Conservation (phyloP, 2,888 invertebrate genomes). For the Pecten maximus region DNA sequence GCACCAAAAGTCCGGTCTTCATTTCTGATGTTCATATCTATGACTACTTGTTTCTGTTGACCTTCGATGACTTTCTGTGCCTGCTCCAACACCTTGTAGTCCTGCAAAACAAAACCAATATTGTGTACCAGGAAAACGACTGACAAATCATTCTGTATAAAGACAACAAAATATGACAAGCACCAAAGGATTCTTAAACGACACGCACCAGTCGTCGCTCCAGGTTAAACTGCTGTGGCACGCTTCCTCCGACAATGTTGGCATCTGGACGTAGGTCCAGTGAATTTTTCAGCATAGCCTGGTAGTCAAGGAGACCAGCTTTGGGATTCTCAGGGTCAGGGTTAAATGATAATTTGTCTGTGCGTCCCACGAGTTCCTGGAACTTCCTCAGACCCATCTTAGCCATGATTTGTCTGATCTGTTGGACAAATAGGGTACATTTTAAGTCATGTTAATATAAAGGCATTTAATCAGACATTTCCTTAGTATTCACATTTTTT, state of each 20-base stretch:
- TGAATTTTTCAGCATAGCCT: conserved; percentile 93
- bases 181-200: not conserved
- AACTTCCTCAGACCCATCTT: conserved; percentile 93
- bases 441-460: not conserved
- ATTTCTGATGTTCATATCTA: conserved; percentile 92
- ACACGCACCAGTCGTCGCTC: conserved; percentile 80
- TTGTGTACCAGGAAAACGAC: no score
- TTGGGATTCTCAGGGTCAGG: conserved; percentile 89
- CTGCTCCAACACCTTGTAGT: conserved; percentile 85
- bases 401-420: conserved; percentile 95
- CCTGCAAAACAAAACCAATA: conserved; percentile 68
- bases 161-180: no score
- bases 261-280: conserved; percentile 93
- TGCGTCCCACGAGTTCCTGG: conserved; percentile 90
- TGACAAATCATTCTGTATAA: no score
- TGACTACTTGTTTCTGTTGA: conserved; percentile 86
- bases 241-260: conserved; percentile 94
- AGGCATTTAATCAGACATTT: not conserved
- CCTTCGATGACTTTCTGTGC: conserved; percentile 90
- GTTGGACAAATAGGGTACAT: conserved; percentile 37
- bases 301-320: conserved; percentile 92
- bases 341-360: conserved; percentile 85
- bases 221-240: conserved; percentile 87
- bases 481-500: no score
- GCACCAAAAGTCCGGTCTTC: conserved; percentile 96